phyloP scores from a whole-genome alignment of 2,797 vertebrate genomes.

The Perodicticus potto region DNA sequence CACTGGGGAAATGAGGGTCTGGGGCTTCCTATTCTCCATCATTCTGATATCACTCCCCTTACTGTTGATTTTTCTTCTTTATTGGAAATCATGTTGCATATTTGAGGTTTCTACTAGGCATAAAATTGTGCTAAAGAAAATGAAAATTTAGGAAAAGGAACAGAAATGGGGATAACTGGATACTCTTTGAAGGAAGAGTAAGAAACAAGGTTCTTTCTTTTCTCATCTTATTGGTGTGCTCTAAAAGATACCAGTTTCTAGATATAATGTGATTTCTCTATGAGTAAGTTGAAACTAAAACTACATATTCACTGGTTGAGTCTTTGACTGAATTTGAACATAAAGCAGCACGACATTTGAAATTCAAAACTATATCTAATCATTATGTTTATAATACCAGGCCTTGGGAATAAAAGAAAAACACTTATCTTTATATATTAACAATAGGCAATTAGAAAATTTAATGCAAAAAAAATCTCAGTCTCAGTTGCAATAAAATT shows the following conservation, averaged over 20 bases:
- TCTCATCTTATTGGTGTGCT: neutral
- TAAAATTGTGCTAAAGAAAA: neutral
- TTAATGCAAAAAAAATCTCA: neutral
- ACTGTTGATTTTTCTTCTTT: neutral
- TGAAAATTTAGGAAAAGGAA: neutral
- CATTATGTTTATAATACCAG: neutral
- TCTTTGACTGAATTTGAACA: neutral
- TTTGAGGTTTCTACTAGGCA: neutral
- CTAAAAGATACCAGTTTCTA: neutral
- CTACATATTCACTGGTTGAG: neutral
- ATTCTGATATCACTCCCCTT: neutral
- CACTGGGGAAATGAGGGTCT: too few relatives aligned
- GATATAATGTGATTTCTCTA: neutral
- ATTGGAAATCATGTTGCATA: neutral
- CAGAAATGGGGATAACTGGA: neutral
- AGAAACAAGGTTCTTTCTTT: neutral
- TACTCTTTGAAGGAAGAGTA: neutral
- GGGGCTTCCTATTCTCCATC: neutral
- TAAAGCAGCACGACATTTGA: neutral
- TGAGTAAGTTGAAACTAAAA: neutral
- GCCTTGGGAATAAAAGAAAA: neutral
- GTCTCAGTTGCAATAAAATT: neutral
- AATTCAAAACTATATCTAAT: neutral
- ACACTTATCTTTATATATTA: neutral
- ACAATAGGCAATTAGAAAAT: neutral